phyloP scores from a whole-genome alignment of 2,888 invertebrate genomes.

The Drosophila ezoana region DNA sequence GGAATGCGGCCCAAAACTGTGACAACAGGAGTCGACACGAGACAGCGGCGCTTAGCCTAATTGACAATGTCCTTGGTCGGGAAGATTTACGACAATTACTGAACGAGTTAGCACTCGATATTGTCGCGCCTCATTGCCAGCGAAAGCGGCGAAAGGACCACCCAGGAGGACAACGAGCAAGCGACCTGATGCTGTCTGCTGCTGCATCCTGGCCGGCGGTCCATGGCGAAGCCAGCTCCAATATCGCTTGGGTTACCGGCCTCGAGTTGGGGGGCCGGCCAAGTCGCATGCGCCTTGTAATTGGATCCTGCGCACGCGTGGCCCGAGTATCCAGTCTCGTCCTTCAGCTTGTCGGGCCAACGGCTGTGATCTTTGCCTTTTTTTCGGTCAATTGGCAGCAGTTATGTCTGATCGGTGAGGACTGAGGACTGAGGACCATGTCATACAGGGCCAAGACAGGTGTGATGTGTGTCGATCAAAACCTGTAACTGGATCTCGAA shows the following conservation, averaged over 20 bases:
- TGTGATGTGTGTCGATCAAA: conserved; percentile 57
- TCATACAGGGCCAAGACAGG: conserved; percentile 35
- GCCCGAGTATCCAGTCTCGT: conserved; percentile 36
- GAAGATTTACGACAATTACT: conserved; percentile 50
- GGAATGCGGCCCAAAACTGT: conserved; percentile 38
- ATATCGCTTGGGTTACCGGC: conserved; percentile 32
- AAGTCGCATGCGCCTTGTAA: conserved; percentile 64
- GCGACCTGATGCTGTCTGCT: conserved; percentile 23
- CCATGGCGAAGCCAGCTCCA: conserved; percentile 50
- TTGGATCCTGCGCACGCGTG: conserved; percentile 71
- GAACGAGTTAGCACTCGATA: conserved; percentile 37
- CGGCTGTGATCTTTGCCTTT: conserved; percentile 73
- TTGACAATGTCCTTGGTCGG: conserved; percentile 64
- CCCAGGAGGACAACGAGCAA: conserved; percentile 37
- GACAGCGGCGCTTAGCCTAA: conserved; percentile 71
- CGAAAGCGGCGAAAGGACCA: conserved; percentile 47
- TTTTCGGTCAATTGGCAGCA: conserved; percentile 51
- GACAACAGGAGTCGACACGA: conserved; percentile 51
- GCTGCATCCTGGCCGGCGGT: conserved; percentile 60
- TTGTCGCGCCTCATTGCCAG: conserved; percentile 45
- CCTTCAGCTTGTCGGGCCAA: conserved; percentile 49
- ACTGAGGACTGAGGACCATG: too few species aligned
- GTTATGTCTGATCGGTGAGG: conserved; percentile 26
- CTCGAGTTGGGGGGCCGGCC: conserved; percentile 23
- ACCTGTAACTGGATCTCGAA: conserved; percentile 53